Base-by-base conservation (phyloP, 92 coral and sea anemone genomes). In the Micromussa lordhowensis region DNA sequence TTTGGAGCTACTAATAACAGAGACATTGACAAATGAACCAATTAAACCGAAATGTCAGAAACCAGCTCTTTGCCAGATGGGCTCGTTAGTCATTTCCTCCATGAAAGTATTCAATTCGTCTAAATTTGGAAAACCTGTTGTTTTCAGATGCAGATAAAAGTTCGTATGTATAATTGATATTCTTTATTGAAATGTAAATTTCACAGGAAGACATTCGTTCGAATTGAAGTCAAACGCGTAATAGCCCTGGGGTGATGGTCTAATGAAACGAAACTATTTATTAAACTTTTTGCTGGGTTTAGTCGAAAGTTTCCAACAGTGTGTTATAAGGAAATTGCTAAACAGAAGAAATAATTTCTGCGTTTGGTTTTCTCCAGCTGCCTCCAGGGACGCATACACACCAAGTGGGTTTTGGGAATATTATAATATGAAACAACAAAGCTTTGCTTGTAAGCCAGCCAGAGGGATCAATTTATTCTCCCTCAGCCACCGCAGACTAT, bases 141-240 rank as follows among this genome's bases (percentile, higher is more conserved):
- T 32, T 34, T 34, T 73, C 24, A 36, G 53, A 11, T 31, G 15
- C 26, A 26, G 38, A 36, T 24, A 36, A 19, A 61, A 73, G 13
- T 18, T 21, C 22, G n/a, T 73, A 18, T 73, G 78, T 24, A 73
- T 73, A 73, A 73, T 73, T 32, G 5, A 73, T 36, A 5, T 18
- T 22, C 49, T 34, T 71, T 40, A 17, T 79, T 32, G 7, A 58
- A 59, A 80, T 80, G 70, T 73, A 59, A 80, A 58, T 80, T 35
- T 7, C 72, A 31, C 30, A 19, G 32, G 72, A 80, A 80, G 71
- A 35, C 10, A 3, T 73, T 1, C 51, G 44, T 22, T 9, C 49
- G 19, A 8, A 55, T 9, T 30, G 19, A 8, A 55, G 51, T 48
- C 7, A 28, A 78, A n/a, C 48, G 14, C 16, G 16, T 38, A 40